Base-by-base conservation (phyloP, 2,797 vertebrate species). In the Phalloptychus januarius region DNA sequence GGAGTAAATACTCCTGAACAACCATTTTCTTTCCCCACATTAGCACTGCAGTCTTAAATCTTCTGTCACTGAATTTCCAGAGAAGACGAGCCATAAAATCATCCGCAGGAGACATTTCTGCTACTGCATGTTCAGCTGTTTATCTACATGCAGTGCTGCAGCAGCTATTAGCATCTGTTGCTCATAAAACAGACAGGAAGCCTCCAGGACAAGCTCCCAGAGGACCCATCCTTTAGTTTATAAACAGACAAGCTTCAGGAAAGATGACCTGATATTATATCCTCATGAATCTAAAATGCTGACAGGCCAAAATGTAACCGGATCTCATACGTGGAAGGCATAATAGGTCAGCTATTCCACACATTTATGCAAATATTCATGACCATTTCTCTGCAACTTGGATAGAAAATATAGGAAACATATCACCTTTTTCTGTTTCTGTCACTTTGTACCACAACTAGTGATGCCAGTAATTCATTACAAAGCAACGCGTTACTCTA, bases 221-320 rank as follows among this genome's bases (percentile, higher is more conserved):
- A 38, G 63, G 63, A 38, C 36, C 28, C 18, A 38, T 50, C 45
- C 20, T 50, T 50, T 50, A 12, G 18, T 72, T 50, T 72, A 50
- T 50, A 72, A 50, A 46, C 46, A 50, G 28, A 72, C 71, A 72
- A 50, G 13, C 44, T 50, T 50, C 71, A 33, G 31, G 31, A 72
- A 72, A 33, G 10, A 72, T 50, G 45, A 23, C 28, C 71, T 31
- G 71, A 33, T 71, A 31, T 71, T 71, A 46, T 45, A 28, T 72
- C 31, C 18, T 31, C 20, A 31, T 50, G 5, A 36, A 48, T 48
- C 71, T 50, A 23, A 46, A 72, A 6, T 50, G 42, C 70, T 48
- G 71, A 50, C 18, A 33, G 46, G 45, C 18, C 31, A 50, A 72
- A 50, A 20, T 50, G 18, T 48, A 33, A 20, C 71, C 23, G 20